Base-by-base conservation (phyloP, 2,888 invertebrate genomes). In the Drosophila quinaria region DNA sequence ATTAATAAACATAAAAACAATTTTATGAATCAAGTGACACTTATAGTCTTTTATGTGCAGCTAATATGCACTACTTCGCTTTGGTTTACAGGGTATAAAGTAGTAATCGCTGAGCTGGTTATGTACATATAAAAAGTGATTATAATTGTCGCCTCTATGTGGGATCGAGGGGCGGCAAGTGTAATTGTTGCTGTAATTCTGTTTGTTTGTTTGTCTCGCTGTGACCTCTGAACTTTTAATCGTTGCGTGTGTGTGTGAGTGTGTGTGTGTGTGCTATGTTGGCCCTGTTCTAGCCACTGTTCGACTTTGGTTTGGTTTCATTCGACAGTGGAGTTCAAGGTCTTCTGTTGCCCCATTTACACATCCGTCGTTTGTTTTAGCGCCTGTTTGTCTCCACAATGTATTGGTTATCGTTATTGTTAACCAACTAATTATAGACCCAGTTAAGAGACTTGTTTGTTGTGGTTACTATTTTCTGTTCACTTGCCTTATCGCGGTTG, bases 301-400 rank as follows among this genome's bases (percentile, higher is more conserved):
- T 61, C 49, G 69, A 72, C 78, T 75, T 65, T 72, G 52, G 13
- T 47, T 31, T 17, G 52, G 11, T 47, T 31, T 17, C 33, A 55
- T 42, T 42, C 13, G 19, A 33, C 29, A n/a, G 41, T 59, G 33
- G 51, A 65, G 84, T 76, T 85, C 86, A 85, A 86, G 85, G 86
- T 65, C 82, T 78, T 65, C 46, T 64, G 54, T 69, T 78, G 75
- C 49, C 52, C 71, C 55, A 72, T 56, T 70, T 58, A 55, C 44
- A 22, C 17, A 46, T 22, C 13, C 1, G 4, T 37, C 10, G 65
- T 37, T 58, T 72, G 52, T 54, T 46, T 63, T 47, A 52, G 29
- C 86, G 87, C 78, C 88, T 86, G 86, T 72, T 85, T 70, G 55
- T 65, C 52, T 87, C 75, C 78, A 35, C 74, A 50, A 74, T 82